These are phyloP conservation scores for Musca vetustissima DNA, from an alignment of 1,140 invertebrate genomes.

Conservation along the genomic window DNA sequence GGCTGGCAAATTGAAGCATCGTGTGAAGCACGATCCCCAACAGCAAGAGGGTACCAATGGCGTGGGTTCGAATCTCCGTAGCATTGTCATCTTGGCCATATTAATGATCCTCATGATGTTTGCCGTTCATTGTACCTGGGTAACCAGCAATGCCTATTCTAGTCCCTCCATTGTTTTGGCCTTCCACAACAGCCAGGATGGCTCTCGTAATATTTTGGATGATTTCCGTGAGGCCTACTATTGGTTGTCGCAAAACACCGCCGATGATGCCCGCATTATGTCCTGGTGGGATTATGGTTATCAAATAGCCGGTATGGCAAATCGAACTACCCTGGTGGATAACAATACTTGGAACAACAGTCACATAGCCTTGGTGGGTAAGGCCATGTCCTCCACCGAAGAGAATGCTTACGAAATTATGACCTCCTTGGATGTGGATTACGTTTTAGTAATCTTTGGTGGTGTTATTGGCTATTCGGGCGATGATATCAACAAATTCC, in stretches of 20 bases:
- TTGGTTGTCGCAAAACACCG: conserved; percentile 97
- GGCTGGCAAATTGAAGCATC: conserved; percentile 89
- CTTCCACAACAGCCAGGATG: conserved; percentile 89
- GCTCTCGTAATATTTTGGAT: conserved; percentile 88
- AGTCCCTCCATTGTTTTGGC: conserved; percentile 97
- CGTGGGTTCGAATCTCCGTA: conserved; percentile 89
- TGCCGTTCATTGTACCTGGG: conserved; percentile 98
- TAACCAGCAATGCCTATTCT: conserved; percentile 97
- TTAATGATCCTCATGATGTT: conserved; percentile 96
- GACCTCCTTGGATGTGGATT: conserved; percentile 95
- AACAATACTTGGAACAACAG: conserved; percentile 99
- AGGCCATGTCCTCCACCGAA: conserved; percentile 99
- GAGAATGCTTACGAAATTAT: conserved; percentile 96
- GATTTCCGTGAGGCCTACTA: conserved; percentile 99
- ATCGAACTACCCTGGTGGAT: conserved; percentile 93
- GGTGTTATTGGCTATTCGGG: conserved; percentile 98
- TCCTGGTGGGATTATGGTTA: conserved; percentile 98
- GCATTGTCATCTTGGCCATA: conserved; percentile 85
- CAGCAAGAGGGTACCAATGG: conserved; percentile 62
- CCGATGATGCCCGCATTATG: conserved; percentile 94
- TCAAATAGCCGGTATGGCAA: conserved; percentile 96
- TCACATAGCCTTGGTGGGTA: conserved; percentile 97
- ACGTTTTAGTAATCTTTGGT: conserved; percentile 97
- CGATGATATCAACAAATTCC: conserved; percentile 99
- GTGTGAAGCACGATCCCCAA: conserved; percentile 70